Evolutionary conservation across 2,888 invertebrate genomes (phyloP).

Genomic region (Melitaea athalia): DNA sequence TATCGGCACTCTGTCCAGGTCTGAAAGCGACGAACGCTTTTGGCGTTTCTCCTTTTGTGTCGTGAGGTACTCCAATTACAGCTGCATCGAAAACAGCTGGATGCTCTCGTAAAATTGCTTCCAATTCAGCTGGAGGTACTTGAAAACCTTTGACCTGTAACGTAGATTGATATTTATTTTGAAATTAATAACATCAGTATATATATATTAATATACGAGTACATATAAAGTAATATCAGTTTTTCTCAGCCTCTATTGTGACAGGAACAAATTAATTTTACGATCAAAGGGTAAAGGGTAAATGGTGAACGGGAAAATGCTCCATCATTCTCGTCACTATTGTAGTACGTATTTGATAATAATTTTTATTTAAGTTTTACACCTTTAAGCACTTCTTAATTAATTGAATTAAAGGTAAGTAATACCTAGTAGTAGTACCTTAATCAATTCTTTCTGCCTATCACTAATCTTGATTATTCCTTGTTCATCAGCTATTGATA

Average conservation of each 20-base stretch:
- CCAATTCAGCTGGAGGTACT: conserved; percentile 95
- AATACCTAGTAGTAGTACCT: too few species aligned
- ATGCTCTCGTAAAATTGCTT: conserved; percentile 87
- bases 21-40: conserved; percentile 87
- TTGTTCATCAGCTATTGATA: conserved; percentile 85
- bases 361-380: too few species aligned
- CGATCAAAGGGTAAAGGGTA: too few species aligned
- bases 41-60: conserved; percentile 88
- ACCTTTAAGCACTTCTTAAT: neutral
- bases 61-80: conserved; percentile 90
- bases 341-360: too few species aligned
- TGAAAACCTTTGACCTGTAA: conserved; percentile 85
- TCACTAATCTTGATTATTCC: conserved; percentile 87
- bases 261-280: neutral
- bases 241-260: neutral
- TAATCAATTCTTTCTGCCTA: conserved; percentile 91
- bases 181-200: neutral
- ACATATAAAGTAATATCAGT: too few species aligned
- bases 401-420: neutral
- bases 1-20: conserved; percentile 49
- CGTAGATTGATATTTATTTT: conserved; percentile 35
- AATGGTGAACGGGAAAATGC: too few species aligned
- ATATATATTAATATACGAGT: neutral
- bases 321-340: too few species aligned
- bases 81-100: conserved; percentile 91